Evolutionary conservation across 2,888 invertebrate species (phyloP), one percentile per base, ranked within the genome.

Genomic region (Podotricha telesiphe): DNA sequence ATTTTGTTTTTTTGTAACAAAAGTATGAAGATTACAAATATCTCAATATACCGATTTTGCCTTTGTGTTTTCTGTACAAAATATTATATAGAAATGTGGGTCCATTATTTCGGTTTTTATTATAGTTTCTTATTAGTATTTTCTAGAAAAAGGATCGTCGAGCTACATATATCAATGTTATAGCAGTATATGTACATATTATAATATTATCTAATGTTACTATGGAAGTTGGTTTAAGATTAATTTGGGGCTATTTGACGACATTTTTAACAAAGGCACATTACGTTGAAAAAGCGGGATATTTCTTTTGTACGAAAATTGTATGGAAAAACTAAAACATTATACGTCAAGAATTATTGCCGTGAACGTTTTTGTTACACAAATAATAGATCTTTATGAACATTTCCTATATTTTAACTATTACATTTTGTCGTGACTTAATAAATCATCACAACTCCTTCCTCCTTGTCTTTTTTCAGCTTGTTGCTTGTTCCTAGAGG

Each of bases 251-350:
- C 17, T 45, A 59, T 45, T 45, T 59, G 59, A 59, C 28, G 22
- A 42, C 45, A 17, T 59, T 59, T 45, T 45, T 59, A 59, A 59
- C 59, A 59, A 59, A 59, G 59, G 28, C 42, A 45, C 59, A 45
- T 45, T 59, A 28, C 22, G 22, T 17, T 59, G 59, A 59, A 59
- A 45, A 59, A 59, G 59, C 45, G 59, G 42, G 45, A 59, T 45
- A 45, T 59, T 59, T 45, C 59, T 59, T 59, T 59, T 59, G 45
- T 59, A 45, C 22, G 42, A 45, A 59, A 59, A 45, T 59, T 59
- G 59, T 59, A 59, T 45, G 45, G 42, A n/a, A 28, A 59, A 59
- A 59, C 59, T 59, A 59, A 59, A 59, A 59, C 45, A 59, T 59
- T 45, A 59, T 45, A 59, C 45, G 45, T 59, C 4, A 17, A 59